phyloP scores from a whole-genome alignment of 23 tunicate genomes.

The Aplidium turbinatum region DNA sequence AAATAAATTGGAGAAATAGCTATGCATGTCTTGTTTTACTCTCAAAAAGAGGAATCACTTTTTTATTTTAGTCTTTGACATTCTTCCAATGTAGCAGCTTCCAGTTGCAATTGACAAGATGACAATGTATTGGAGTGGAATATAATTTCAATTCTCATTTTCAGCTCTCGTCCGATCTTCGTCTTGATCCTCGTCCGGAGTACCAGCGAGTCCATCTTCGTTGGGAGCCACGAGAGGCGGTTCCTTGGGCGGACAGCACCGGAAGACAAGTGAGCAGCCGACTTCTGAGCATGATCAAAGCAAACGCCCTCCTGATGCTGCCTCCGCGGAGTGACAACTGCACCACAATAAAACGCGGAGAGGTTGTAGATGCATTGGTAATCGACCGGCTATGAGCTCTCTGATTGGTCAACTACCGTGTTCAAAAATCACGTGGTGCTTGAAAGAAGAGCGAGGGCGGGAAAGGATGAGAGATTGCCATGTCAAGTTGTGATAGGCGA shows the following conservation, averaged over 20 bases:
- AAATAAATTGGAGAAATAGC: too few species aligned
- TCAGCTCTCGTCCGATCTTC: slow-evolving; percentile 66
- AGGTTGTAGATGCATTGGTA: slow-evolving; percentile 79
- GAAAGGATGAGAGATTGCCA: too few species aligned
- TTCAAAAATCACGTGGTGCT: too few species aligned
- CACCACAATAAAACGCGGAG: slow-evolving; percentile 45
- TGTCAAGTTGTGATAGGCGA: too few species aligned
- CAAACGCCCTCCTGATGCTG: slow-evolving; percentile 87
- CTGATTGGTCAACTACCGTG: too few species aligned
- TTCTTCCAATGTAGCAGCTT: too few species aligned
- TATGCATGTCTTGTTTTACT: too few species aligned
- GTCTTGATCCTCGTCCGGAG: slow-evolving; percentile 89
- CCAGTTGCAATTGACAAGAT: too few species aligned
- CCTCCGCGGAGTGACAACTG: slow-evolving; percentile 68
- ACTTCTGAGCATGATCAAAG: slow-evolving; percentile 66
- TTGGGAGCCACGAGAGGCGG: slow-evolving; percentile 72
- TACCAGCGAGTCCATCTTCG: slow-evolving; percentile 74
- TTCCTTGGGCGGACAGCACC: slow-evolving; percentile 88
- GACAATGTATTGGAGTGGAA: too few species aligned
- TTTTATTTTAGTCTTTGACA: too few species aligned
- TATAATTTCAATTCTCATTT: neutral
- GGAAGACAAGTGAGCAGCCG: slow-evolving; percentile 84
- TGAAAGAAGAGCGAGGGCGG: too few species aligned
- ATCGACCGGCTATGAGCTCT: slow-evolving; percentile 68
- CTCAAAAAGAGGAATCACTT: too few species aligned